These are phyloP conservation scores for Murina feae DNA, from an alignment of 2,113 vertebrate genomes.

Conservation along the genomic window DNA sequence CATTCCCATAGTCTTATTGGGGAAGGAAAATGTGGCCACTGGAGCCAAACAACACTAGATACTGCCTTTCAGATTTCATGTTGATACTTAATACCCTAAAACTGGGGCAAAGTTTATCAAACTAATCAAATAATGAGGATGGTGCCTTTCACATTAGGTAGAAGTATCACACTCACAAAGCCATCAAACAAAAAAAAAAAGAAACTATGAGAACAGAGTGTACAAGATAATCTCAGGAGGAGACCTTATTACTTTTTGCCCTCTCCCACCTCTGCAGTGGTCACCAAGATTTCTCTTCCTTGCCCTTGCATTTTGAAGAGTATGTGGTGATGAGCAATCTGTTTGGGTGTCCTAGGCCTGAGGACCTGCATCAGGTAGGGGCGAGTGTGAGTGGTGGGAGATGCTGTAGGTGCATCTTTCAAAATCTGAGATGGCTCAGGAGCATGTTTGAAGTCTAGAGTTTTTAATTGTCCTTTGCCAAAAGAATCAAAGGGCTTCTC, in stretches of 20 bases:
- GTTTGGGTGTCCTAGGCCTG: not conserved
- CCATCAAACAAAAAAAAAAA: not conserved
- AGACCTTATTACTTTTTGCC: not conserved
- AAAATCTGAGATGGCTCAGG: too few relatives aligned
- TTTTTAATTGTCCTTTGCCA: constrained; percentile 7
- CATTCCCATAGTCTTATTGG: not conserved
- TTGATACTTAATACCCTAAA: not conserved
- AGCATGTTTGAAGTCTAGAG: not conserved
- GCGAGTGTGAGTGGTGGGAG: not conserved
- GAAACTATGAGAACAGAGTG: not conserved
- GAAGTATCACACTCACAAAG: not conserved
- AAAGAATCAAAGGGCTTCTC: not conserved
- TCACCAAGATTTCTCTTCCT: not conserved
- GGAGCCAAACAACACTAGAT: not conserved
- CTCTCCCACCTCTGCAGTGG: not conserved
- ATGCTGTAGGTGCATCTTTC: not conserved
- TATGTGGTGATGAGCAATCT: not conserved
- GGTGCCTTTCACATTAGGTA: not conserved
- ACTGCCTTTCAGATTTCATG: not conserved
- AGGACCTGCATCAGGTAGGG: not conserved
- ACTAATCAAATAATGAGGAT: not conserved
- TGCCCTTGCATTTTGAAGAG: not conserved
- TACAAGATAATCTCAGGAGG: not conserved
- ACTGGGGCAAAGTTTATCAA: not conserved
- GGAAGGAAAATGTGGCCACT: not conserved